Evolutionary conservation across 2,113 vertebrate genomes (phyloP).

Genomic region (Glaucomys volans): DNA sequence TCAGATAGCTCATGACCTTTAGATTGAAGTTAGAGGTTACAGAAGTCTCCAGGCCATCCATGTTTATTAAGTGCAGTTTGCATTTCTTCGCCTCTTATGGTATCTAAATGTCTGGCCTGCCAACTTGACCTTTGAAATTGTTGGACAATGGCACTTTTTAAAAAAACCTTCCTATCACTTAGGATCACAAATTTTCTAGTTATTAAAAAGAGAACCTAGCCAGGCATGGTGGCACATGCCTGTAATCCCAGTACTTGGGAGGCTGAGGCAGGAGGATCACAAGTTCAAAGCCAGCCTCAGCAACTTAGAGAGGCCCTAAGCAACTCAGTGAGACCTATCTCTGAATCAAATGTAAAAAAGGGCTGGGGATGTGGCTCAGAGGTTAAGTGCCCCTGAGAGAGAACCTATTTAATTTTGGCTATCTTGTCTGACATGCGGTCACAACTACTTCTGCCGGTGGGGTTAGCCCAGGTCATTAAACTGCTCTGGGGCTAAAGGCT

Average conservation of each 20-base stretch:
- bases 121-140: background rate
- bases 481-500: background rate
- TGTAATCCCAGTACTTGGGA: too few species aligned
- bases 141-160: conserved; percentile 41
- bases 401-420: background rate
- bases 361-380: too few species aligned
- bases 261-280: too few species aligned
- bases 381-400: too few species aligned
- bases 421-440: background rate
- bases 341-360: too few species aligned
- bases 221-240: too few species aligned
- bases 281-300: too few species aligned
- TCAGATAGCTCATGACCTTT: background rate
- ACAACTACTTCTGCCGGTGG: background rate
- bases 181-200: background rate
- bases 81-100: conserved; percentile 33
- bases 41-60: background rate
- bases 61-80: background rate
- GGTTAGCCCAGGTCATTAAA: background rate
- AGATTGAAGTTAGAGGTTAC: background rate
- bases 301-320: too few species aligned
- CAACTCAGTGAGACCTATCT: too few species aligned
- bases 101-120: conserved; percentile 6
- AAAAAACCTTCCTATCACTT: background rate
- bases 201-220: background rate